Evolutionary conservation across 2,797 vertebrate genomes (phyloP).

Genomic region (Sandelia bainsii): DNA sequence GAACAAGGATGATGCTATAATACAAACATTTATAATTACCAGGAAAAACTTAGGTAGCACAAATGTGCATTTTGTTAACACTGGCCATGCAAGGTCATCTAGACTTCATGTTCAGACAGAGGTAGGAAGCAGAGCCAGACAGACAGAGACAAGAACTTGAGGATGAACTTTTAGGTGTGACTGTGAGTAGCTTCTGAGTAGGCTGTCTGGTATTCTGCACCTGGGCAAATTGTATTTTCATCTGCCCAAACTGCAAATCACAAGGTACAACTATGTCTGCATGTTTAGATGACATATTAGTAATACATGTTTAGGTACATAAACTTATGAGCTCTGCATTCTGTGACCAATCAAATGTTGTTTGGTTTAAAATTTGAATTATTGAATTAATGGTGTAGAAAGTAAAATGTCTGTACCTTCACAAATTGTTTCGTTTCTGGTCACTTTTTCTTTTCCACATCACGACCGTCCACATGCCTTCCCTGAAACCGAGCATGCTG

Average conservation of each 20-base stretch:
- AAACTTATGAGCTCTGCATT: neutral
- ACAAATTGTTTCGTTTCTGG: neutral
- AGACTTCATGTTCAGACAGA: neutral
- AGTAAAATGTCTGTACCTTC: no score
- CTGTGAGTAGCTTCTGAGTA: slow-evolving; percentile 18
- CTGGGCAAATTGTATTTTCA: neutral
- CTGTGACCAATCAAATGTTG: neutral
- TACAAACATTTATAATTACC: neutral
- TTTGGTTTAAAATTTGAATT: no score
- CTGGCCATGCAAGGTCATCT: neutral
- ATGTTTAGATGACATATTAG: neutral
- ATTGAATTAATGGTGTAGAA: no score
- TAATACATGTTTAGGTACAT: neutral
- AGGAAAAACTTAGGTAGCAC: neutral
- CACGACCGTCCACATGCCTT: slow-evolving; percentile 9
- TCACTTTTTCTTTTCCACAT: neutral
- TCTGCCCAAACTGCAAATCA: neutral
- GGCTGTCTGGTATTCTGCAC: slow-evolving; percentile 37
- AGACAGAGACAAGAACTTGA: neutral
- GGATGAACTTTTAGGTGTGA: slow-evolving; percentile 7
- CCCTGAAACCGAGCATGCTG: slow-evolving; percentile 9
- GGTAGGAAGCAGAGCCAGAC: slow-evolving; percentile 38
- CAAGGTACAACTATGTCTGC: neutral
- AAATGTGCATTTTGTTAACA: neutral
- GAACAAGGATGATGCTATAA: neutral